Percentiles rank a stretch among this genome's conserved stretches.
These are phyloP conservation scores for Gymnosoma rotundatum DNA, from an alignment of 2,888 invertebrate genomes.

Conservation along the genomic window DNA sequence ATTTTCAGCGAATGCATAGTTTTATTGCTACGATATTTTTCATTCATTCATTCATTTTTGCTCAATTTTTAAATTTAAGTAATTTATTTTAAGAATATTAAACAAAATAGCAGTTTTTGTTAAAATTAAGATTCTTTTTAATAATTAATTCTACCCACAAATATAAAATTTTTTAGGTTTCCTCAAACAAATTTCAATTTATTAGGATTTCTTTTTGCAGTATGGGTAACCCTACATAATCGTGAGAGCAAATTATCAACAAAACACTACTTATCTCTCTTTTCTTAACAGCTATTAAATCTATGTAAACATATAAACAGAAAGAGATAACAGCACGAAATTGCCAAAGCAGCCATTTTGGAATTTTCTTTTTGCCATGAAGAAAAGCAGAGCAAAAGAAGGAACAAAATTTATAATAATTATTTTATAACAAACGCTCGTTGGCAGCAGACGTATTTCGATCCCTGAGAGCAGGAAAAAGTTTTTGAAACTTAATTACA, in stretches of 20 bases:
- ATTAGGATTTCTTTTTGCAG: not conserved
- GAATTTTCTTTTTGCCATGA: conserved; percentile 47
- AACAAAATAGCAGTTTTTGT: no score
- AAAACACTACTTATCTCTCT: conserved; percentile 27
- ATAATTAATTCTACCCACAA: no score
- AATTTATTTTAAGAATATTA: no score
- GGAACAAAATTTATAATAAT: conserved; percentile 46
- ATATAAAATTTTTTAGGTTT: no score
- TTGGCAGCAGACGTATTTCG: conserved; percentile 53
- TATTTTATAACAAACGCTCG: conserved; percentile 59
- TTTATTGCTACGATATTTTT: no score
- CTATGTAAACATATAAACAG: conserved; percentile 35
- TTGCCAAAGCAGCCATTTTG: conserved; percentile 55
- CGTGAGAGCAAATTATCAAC: not conserved
- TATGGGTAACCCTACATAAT: conserved; percentile 15
- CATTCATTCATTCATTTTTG: no score
- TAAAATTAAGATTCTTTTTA: no score
- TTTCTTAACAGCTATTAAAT: not conserved
- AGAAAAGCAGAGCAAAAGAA: conserved; percentile 50
- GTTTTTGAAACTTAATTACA: conserved; percentile 40
- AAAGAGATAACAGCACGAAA: conserved; percentile 22
- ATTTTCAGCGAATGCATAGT: no score
- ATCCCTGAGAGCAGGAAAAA: conserved; percentile 3
- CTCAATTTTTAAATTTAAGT: no score
- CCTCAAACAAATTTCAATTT: no score